Evolutionary conservation across 2,113 vertebrate species (phyloP).

Genomic region (Elgaria multicarinata): DNA sequence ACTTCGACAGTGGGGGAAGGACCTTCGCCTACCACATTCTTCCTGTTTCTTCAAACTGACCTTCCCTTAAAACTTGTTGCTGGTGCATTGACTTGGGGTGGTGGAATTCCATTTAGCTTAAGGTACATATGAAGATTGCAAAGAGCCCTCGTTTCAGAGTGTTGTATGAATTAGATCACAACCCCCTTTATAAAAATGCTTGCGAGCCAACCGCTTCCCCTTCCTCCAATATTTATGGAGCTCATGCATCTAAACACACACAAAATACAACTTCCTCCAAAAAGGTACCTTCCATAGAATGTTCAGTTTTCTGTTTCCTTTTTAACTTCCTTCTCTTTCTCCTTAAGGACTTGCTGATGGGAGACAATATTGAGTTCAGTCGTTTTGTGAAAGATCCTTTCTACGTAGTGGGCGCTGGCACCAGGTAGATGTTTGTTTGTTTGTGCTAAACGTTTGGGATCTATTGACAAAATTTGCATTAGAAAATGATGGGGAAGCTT

Average conservation of each 20-base stretch:
- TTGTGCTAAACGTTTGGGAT: background rate
- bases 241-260: background rate
- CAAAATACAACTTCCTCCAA: background rate
- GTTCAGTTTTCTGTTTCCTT: background rate
- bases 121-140: background rate
- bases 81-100: background rate
- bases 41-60: too few species aligned
- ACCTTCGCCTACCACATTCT: background rate
- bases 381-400: slow-evolving; percentile 70
- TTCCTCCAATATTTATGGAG: background rate
- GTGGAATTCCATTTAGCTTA: background rate
- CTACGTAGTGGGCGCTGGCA: slow-evolving; percentile 53
- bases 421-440: slow-evolving; percentile 73
- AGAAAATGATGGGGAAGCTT: background rate
- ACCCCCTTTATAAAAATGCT: background rate
- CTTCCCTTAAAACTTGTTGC: background rate
- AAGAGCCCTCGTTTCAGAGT: background rate
- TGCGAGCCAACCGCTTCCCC: too few species aligned
- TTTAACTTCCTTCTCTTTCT: slow-evolving; percentile 32
- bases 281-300: background rate
- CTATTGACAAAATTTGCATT: background rate
- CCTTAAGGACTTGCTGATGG: slow-evolving; percentile 81
- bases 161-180: background rate
- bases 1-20: background rate
- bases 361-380: slow-evolving; percentile 68